These are phyloP conservation scores for Hapalemur alaotrensis DNA, from an alignment of 2,797 vertebrate species.

Conservation along the genomic window DNA sequence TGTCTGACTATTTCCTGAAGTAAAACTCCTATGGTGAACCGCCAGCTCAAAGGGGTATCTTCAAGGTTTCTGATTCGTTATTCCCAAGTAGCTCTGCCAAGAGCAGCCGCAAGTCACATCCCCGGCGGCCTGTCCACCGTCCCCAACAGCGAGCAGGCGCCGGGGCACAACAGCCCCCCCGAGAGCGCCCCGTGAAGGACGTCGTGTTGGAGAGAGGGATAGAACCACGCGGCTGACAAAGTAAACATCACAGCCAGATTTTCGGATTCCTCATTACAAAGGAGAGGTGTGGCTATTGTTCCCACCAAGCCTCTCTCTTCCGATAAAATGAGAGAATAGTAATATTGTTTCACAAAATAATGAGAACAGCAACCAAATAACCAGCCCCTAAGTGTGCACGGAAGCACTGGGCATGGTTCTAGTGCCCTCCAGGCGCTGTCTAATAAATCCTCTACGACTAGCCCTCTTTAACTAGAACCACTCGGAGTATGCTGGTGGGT, in stretches of 20 bases:
- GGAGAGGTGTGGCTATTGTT: rapidly evolving
- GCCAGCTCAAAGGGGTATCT: no score
- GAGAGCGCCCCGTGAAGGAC: rapidly evolving
- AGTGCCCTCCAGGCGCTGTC: background rate
- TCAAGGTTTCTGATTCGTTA: background rate
- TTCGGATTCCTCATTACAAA: rapidly evolving
- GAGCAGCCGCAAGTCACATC: background rate
- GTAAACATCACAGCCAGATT: rapidly evolving
- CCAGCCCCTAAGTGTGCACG: background rate
- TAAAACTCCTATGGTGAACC: background rate
- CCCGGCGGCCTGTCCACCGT: background rate
- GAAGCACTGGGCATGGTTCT: background rate
- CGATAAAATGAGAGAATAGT: background rate
- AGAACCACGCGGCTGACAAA: background rate
- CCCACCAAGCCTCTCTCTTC: background rate
- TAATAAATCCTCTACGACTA: rapidly evolving
- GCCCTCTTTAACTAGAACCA: background rate
- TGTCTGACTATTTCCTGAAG: background rate
- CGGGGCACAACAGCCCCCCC: background rate
- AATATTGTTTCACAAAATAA: rapidly evolving
- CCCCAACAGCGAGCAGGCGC: rapidly evolving
- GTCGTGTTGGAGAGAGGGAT: rapidly evolving
- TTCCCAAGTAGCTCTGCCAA: background rate
- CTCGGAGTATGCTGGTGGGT: rapidly evolving
- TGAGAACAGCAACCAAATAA: rapidly evolving